A percentile compares a stretch with the other conserved stretches of the same genome.
Conservation (phyloP, 2,888 invertebrate genomes). For the Limnephilus rhombicus region DNA sequence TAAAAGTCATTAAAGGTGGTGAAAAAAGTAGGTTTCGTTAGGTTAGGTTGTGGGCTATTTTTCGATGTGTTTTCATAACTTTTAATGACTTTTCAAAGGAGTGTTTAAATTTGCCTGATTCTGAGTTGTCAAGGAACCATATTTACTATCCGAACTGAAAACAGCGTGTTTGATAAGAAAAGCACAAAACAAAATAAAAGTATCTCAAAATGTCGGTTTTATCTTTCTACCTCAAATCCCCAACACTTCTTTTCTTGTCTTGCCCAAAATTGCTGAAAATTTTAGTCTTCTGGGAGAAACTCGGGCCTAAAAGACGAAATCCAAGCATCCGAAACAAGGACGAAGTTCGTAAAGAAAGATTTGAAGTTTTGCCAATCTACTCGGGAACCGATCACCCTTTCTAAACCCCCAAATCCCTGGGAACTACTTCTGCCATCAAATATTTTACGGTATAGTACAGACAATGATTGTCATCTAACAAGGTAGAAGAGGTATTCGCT, state of each 20-base stretch:
- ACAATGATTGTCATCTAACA: neutral
- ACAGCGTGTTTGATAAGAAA: neutral
- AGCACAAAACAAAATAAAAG: neutral
- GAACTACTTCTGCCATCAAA: conserved; percentile 19
- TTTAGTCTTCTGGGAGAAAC: conserved; percentile 15
- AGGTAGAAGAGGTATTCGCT: neutral
- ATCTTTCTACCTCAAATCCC: neutral
- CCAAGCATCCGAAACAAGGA: conserved; percentile 5
- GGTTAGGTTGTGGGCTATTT: too few species aligned
- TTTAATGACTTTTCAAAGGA: too few species aligned
- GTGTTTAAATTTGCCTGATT: too few species aligned
- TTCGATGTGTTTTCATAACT: too few species aligned
- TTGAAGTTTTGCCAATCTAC: conserved; percentile 41
- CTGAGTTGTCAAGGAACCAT: too few species aligned
- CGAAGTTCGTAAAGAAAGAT: conserved; percentile 46
- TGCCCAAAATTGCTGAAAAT: conserved; percentile 9
- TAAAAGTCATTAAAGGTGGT: too few species aligned
- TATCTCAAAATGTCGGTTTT: neutral
- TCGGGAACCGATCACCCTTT: conserved; percentile 19
- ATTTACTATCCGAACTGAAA: too few species aligned
- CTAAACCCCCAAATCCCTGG: conserved; percentile 25
- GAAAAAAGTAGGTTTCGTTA: too few species aligned
- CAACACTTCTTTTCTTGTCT: neutral
- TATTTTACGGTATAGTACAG: neutral
- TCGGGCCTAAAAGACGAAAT: conserved; percentile 35